phyloP scores from a whole-genome alignment of 2,888 invertebrate species.

The Alloplasta piceator region DNA sequence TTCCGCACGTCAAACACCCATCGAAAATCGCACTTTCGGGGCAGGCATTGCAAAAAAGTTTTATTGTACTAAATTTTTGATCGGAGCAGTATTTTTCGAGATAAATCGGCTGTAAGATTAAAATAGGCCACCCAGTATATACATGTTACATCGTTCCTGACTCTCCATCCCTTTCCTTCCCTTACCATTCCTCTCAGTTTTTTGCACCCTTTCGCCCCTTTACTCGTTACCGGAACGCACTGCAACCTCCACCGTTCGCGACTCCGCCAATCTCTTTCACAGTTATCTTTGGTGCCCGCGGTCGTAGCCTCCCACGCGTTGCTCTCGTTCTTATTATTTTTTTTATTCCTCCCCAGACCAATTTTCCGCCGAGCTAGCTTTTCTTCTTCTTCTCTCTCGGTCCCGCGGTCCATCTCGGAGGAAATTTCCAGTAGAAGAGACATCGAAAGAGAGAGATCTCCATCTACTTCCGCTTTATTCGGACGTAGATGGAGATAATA shows the following conservation, averaged over 20 bases:
- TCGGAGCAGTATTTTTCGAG: no score
- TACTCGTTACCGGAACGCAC: neutral
- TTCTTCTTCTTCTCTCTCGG: neutral
- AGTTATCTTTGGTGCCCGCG: slow-evolving; percentile 28
- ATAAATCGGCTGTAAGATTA: no score
- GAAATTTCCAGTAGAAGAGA: slow-evolving; percentile 38
- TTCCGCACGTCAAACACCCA: no score
- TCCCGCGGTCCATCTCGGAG: slow-evolving; percentile 20
- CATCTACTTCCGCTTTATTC: slow-evolving; percentile 46
- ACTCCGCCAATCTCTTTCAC: slow-evolving; percentile 34
- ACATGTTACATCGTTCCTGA: neutral
- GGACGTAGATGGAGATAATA: no score
- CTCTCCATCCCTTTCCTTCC: neutral
- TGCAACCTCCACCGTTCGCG: neutral
- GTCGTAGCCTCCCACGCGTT: slow-evolving; percentile 9
- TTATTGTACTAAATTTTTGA: no score
- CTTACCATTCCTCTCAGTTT: slow-evolving; percentile 8
- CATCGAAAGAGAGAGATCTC: slow-evolving; percentile 39
- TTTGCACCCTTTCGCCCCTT: slow-evolving; percentile 1
- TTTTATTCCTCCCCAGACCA: slow-evolving; percentile 23
- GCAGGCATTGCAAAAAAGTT: no score
- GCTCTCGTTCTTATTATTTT: slow-evolving; percentile 18
- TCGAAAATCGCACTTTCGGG: no score
- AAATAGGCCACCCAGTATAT: no score
- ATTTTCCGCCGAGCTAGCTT: slow-evolving; percentile 45